Base-by-base conservation (phyloP, 2,888 invertebrate species). In the Pheosia gnoma region DNA sequence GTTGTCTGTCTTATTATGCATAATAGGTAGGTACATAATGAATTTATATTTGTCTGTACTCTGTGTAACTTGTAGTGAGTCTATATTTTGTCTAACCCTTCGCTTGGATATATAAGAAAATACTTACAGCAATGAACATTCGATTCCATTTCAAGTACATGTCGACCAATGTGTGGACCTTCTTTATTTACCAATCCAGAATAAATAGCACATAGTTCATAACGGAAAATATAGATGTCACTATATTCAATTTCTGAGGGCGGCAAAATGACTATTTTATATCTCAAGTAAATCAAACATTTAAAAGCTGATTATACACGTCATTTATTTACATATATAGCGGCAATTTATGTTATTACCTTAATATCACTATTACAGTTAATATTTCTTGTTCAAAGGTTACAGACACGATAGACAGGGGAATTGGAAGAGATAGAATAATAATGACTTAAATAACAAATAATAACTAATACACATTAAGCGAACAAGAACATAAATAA, bases 221-320 rank as follows among this genome's bases (percentile, higher is more conserved):
- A 8, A 0, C 0, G 0, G 25, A n/a, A 45, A 56, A 10, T 37
- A 8, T 61, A 76, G 77, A 73, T 68, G 77, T 59, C 76, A 3
- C 62, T 67, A 7, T 62, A 37, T 36, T 0, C 41, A 65, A 8
- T 3, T 13, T 51, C 1, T 51, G 25, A 43, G 41, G 10, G 56
- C 56, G 43, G 41, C 4, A 56, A 55, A 61, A 11, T 43, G 0
- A 25, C 36, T 8, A 57, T 25, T 45, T 37, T 9, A 36, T 0
- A 38, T 54, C 10, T 38, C 6, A 3, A 38, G 4, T 47, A 25
- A 83, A 81, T 80, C 63, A 85, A 82, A 81, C 77, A 82, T 77
- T 74, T 65, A 75, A 78, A 75, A 78, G 86, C 86, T 84, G 87
- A 85, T 56, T 57, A 57, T 57, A 57, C 57, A 57, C 80, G 74